Percentiles rank a stretch among this genome's conserved stretches.
Conservation (phyloP, 2,888 invertebrate genomes). For the Crioceris asparagi region DNA sequence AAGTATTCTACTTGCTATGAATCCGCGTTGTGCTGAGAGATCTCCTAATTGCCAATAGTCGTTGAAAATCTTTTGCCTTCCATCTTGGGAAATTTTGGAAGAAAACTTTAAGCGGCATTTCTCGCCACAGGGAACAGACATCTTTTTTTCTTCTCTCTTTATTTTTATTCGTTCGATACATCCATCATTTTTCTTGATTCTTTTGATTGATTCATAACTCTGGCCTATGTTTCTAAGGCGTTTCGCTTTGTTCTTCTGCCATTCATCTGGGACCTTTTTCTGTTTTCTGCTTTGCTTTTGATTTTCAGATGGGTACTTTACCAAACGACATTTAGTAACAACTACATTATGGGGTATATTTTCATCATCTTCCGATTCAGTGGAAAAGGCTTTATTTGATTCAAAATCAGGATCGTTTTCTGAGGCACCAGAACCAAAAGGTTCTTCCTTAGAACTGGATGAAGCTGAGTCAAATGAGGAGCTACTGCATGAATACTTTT, state of each 20-base stretch:
- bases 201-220: neutral
- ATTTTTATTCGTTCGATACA: neutral
- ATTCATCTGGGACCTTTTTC: neutral
- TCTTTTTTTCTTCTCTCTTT: neutral
- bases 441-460: neutral
- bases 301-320: neutral
- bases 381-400: neutral
- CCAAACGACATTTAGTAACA: neutral
- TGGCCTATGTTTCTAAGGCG: no score
- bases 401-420: neutral
- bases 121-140: neutral
- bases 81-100: neutral
- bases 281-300: neutral
- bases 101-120: conserved; percentile 3
- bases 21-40: neutral
- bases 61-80: neutral
- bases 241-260: conserved; percentile 1
- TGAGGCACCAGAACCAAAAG: neutral
- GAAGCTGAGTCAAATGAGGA: no score
- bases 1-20: neutral
- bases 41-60: conserved; percentile 2
- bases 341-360: neutral
- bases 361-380: neutral
- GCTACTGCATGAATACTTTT: no score
- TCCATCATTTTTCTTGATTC: neutral